phyloP scores from a whole-genome alignment of 2,113 vertebrate species.

The Orycteropus afer region DNA sequence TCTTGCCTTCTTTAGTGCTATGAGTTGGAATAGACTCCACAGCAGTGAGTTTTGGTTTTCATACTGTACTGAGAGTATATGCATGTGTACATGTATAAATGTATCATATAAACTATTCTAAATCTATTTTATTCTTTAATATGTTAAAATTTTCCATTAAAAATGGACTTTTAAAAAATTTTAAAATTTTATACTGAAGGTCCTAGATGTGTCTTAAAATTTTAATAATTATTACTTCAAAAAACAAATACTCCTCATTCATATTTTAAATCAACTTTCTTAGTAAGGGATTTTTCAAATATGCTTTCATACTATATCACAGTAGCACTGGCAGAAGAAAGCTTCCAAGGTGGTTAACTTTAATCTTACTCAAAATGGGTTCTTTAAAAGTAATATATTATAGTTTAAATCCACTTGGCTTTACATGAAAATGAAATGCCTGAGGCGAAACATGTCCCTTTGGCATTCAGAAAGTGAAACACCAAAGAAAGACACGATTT shows the following conservation, averaged over 20 bases:
- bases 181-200: not conserved
- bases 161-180: not conserved
- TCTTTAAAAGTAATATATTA: conserved; percentile 71
- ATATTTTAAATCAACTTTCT: conserved; percentile 5
- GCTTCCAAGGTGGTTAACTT: conserved; percentile 41
- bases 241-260: not conserved
- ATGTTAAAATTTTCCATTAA: not conserved
- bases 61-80: too few species aligned
- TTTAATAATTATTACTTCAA: not conserved
- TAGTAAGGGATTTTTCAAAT: conserved; percentile 64
- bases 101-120: not conserved
- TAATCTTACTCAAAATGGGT: conserved; percentile 4
- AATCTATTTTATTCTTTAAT: not conserved
- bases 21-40: too few species aligned
- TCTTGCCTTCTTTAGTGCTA: not conserved
- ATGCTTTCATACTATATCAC: conserved; percentile 41
- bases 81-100: too few species aligned
- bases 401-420: conserved; percentile 37
- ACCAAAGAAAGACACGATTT: conserved; percentile 53
- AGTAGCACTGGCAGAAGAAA: conserved; percentile 32
- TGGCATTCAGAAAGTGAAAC: conserved; percentile 15
- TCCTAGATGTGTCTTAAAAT: not conserved
- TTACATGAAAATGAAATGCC: conserved; percentile 57
- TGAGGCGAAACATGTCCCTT: conserved; percentile 34
- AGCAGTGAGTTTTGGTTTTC: too few species aligned